Base-by-base conservation (phyloP, 1,140 invertebrate species). In the Caerostris extrusa region DNA sequence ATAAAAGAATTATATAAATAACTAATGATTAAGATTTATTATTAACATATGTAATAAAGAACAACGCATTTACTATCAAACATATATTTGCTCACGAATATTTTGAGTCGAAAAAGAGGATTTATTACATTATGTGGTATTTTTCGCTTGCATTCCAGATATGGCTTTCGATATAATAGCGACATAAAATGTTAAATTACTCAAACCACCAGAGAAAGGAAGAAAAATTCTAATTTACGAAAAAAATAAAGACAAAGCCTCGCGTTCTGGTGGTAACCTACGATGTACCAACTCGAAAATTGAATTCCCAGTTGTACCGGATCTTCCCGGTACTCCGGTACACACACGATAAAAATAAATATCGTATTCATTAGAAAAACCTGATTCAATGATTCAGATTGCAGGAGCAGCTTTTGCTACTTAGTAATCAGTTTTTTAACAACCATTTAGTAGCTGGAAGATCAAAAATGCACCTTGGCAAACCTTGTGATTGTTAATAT, bases 361-460 rank as follows among this genome's bases (percentile, higher is more conserved):
- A 77, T 53, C 71, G 50, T 77, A 77, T 77, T 77, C 71, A 77
- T 77, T 77, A 77, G 71, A 77, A 67, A n/a, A 77, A 12, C 71
- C 10, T 77, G 71, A 77, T 77, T 77, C 71, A 77, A 77, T 77
- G 71, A 77, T 77, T 34, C 19, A 77, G 71, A 77, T 77, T 77
- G 34, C 34, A 50, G 71, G 34, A 3, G 10, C 8, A 19, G 10
- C 34, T 50, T 77, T 50, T 12, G 71, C 53, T 53, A 77, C 71
- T 12, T 34, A 19, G 71, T 77, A 77, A 77, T 77, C 71, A 77
- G 71, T 77, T 77, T 77, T 34, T 77, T 77, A 77, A 77, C 71
- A 77, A 77, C 71, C 71, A 77, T 77, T 77, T 77, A 77, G 71
- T 77, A 77, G 71, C 50, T 77, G 34, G 50, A 77, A 77, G 71